A percentile compares a stretch with the other conserved stretches of the same genome.
Evolutionary conservation across 2,113 vertebrate species (phyloP).

Genomic region (Psittacara wagleri): DNA sequence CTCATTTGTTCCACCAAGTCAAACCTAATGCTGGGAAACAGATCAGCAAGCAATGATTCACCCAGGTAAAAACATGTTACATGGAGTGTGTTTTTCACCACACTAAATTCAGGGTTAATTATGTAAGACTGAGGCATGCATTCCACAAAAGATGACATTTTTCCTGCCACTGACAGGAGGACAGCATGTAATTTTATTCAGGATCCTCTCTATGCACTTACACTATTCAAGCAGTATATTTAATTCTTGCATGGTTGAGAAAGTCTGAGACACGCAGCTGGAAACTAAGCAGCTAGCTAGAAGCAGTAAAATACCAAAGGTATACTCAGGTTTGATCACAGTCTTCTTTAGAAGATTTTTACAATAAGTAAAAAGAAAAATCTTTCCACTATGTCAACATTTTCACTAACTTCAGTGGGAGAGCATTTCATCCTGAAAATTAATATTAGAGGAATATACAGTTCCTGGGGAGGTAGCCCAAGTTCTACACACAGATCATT

Average conservation of each 20-base stretch:
- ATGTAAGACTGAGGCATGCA: neutral
- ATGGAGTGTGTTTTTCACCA: neutral
- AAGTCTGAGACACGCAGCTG: neutral
- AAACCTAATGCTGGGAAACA: neutral
- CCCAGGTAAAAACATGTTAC: neutral
- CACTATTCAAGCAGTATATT: neutral
- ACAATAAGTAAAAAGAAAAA: neutral
- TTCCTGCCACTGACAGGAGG: neutral
- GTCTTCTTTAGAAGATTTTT: neutral
- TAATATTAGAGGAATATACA: neutral
- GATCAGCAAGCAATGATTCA: neutral
- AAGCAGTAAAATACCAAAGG: constrained; percentile 7
- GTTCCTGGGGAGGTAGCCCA: neutral
- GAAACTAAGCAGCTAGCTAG: constrained; percentile 9
- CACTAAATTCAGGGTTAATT: neutral
- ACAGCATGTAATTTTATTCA: neutral
- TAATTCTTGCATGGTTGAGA: neutral
- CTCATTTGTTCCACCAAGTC: neutral
- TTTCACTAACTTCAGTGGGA: neutral
- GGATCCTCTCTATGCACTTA: neutral
- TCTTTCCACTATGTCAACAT: neutral
- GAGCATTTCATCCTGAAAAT: neutral
- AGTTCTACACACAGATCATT: neutral
- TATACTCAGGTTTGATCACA: neutral
- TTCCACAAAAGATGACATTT: neutral